A percentile compares a stretch with the other conserved stretches of the same genome.
Evolutionary conservation across 2,113 vertebrate species (phyloP).

Genomic region (Upupa epops): DNA sequence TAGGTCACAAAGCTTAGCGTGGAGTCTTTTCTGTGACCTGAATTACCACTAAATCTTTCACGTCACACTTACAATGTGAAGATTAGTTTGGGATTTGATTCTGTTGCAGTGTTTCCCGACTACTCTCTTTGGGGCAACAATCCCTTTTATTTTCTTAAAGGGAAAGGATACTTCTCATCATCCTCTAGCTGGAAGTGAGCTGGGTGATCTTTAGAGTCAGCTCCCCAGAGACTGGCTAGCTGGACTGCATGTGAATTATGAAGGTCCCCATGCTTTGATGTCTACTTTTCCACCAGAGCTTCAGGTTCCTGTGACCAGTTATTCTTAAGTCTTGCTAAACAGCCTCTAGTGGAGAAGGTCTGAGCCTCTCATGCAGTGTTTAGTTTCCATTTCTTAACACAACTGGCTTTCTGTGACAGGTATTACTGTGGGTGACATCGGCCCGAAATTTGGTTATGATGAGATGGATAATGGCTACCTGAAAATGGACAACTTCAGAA

Average conservation of each 20-base stretch:
- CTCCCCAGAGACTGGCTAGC: background rate
- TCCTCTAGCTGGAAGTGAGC: background rate
- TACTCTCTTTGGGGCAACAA: background rate
- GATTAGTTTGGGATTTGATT: background rate
- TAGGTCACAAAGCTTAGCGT: background rate
- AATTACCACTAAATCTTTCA: background rate
- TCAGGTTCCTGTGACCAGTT: background rate
- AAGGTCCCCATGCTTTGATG: background rate
- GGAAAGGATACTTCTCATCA: background rate
- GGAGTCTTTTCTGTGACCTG: background rate
- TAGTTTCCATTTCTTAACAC: background rate
- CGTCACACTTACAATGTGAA: background rate
- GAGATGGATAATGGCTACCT: conserved; percentile 96
- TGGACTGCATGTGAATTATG: background rate
- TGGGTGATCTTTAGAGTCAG: background rate
- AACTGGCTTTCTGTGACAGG: conserved; percentile 71
- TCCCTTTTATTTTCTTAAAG: background rate
- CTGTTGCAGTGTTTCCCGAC: background rate
- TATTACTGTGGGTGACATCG: conserved; percentile 93
- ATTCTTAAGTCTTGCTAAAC: background rate
- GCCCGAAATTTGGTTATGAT: conserved; percentile 95
- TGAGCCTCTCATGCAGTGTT: background rate
- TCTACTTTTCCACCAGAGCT: background rate
- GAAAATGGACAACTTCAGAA: conserved; percentile 92
- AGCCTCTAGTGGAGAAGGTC: background rate